Evolutionary conservation across 2,797 vertebrate species (phyloP).

Genomic region (Anguilla megastoma): DNA sequence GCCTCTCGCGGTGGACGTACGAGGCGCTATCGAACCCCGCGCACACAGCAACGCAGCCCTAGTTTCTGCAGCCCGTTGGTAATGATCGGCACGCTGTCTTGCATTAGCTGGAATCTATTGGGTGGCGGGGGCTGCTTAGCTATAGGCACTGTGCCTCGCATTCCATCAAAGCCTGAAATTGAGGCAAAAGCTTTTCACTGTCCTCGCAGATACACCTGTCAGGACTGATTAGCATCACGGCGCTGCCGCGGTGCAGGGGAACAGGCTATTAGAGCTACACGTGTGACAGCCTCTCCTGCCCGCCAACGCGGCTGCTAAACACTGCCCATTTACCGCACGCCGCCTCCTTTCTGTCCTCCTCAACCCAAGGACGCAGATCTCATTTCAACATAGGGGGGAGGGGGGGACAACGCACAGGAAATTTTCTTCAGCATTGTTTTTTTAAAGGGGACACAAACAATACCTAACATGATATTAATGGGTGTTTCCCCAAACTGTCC

Average conservation of each 20-base stretch:
- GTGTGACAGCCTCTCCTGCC: constrained; percentile 21
- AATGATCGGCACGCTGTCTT: constrained; percentile 14
- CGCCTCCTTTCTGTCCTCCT: neutral
- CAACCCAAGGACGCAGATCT: neutral
- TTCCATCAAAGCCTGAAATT: constrained; percentile 46
- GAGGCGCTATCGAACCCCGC: neutral
- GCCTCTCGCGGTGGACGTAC: neutral
- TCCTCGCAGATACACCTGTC: constrained; percentile 59
- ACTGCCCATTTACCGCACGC: neutral
- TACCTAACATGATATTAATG: no score
- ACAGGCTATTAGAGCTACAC: constrained; percentile 20
- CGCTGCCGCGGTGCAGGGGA: constrained; percentile 29
- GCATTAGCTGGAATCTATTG: constrained; percentile 28
- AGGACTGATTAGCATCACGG: constrained; percentile 51
- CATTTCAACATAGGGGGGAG: no score
- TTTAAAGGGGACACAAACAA: no score
- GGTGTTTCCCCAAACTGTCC: no score
- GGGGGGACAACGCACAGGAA: no score
- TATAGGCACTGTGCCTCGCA: constrained; percentile 9
- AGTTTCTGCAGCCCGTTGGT: neutral
- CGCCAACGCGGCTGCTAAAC: constrained; percentile 13
- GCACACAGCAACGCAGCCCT: neutral
- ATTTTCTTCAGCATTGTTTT: no score
- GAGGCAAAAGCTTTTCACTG: constrained; percentile 51
- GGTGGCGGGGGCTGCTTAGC: constrained; percentile 23